Conservation (phyloP, 2,113 vertebrate species). For the Microtus richardsoni region DNA sequence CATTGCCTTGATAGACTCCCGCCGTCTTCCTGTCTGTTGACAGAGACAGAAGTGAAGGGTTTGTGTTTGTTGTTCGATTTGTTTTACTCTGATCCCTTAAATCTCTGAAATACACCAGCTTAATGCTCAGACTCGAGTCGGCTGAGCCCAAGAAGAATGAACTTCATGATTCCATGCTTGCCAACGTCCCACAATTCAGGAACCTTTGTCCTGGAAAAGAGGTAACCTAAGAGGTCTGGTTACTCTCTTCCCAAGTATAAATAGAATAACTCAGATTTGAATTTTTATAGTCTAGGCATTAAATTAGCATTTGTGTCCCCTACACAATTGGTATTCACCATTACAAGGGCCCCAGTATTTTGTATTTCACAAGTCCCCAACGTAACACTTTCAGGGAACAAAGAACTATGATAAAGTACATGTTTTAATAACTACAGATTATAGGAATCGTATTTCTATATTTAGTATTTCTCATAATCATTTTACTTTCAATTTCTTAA, state of each 20-base stretch:
- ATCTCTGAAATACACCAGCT: neutral
- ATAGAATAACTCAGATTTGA: neutral
- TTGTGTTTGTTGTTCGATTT: neutral
- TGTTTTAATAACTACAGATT: neutral
- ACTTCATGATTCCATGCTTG: neutral
- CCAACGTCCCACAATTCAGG: neutral
- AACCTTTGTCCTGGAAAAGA: neutral
- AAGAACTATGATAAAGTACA: neutral
- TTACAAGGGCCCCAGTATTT: neutral
- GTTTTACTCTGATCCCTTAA: neutral
- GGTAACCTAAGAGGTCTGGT: neutral
- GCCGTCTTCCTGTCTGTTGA: neutral
- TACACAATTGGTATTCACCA: neutral
- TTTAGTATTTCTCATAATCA: neutral
- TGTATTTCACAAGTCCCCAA: neutral
- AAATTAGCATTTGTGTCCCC: neutral
- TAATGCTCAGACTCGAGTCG: neutral
- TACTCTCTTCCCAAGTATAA: neutral
- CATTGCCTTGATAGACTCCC: neutral
- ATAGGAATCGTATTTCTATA: constrained; percentile 34
- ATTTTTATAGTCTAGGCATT: neutral
- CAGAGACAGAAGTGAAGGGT: neutral
- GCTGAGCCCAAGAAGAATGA: neutral
- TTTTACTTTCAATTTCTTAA: constrained; percentile 30
- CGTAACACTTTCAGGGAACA: neutral